Evolutionary conservation across 2,888 invertebrate species (phyloP).

Genomic region (Allophyes oxyacanthae): DNA sequence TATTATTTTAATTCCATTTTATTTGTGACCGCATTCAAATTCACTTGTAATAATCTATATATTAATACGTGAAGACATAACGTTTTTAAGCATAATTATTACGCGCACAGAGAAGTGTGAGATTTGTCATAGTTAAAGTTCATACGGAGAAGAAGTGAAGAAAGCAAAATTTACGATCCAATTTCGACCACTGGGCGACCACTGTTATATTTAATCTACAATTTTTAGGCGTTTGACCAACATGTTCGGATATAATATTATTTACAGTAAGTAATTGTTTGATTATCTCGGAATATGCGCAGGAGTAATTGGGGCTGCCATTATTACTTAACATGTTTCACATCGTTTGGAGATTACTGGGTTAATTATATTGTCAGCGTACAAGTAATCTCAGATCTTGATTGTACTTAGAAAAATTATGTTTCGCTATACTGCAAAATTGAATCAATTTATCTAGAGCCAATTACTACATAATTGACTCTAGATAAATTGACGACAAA

Average conservation of each 20-base stretch:
- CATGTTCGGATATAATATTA: conserved; percentile 14
- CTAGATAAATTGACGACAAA: not conserved
- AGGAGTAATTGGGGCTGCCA: conserved; percentile 16
- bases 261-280: conserved; percentile 23
- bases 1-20: no score
- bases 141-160: no score
- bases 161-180: no score
- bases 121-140: no score
- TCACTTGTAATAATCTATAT: no score
- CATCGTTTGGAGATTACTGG: conserved; percentile 22
- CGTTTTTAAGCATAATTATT: no score
- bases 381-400: conserved; percentile 9
- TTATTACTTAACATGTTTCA: conserved; percentile 33
- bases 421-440: conserved; percentile 18
- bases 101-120: no score
- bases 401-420: conserved; percentile 21
- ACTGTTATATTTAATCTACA: not conserved
- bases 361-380: conserved; percentile 28
- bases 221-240: conserved; percentile 27
- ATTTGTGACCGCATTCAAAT: not conserved
- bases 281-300: conserved; percentile 23
- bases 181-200: no score
- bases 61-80: no score
- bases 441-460: conserved; percentile 7
- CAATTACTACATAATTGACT: not conserved